A percentile compares a stretch with the other conserved stretches of the same genome.
Evolutionary conservation across 1,140 invertebrate genomes (phyloP).

Genomic region (Procambarus clarkii): DNA sequence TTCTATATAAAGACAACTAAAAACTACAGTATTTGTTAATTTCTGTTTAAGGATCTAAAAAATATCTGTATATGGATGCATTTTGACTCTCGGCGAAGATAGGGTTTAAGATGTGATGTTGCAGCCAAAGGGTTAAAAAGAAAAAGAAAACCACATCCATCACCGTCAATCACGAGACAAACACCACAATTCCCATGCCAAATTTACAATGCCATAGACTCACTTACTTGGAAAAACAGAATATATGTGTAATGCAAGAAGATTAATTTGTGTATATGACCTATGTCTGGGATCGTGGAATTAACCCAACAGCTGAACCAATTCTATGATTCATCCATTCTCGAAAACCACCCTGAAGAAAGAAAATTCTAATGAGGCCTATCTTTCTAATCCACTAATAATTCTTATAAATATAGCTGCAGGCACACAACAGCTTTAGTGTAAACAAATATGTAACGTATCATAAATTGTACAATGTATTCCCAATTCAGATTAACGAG

Average conservation of each 20-base stretch:
- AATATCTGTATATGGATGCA: too few species aligned
- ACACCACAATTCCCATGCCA: neutral
- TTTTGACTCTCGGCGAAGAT: too few species aligned
- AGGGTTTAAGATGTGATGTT: too few species aligned
- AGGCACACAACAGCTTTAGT: too few species aligned
- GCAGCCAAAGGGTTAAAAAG: too few species aligned
- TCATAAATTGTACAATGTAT: too few species aligned
- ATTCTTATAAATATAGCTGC: too few species aligned
- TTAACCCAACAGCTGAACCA: neutral
- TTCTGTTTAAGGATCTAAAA: too few species aligned
- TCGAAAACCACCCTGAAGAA: slow-evolving; percentile 27
- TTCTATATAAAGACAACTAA: too few species aligned
- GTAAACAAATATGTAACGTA: too few species aligned
- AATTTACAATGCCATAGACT: neutral
- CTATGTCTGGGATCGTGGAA: slow-evolving; percentile 7
- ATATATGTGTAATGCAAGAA: neutral
- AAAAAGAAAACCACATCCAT: neutral
- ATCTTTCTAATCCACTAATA: neutral
- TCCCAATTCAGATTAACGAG: too few species aligned
- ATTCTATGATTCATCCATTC: slow-evolving; percentile 28
- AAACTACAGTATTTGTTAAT: too few species aligned
- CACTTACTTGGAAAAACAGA: neutral
- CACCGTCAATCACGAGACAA: neutral
- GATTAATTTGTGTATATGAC: neutral
- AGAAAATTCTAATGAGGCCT: neutral